Conservation (phyloP, 2,797 vertebrate genomes). For the Alauda arvensis region DNA sequence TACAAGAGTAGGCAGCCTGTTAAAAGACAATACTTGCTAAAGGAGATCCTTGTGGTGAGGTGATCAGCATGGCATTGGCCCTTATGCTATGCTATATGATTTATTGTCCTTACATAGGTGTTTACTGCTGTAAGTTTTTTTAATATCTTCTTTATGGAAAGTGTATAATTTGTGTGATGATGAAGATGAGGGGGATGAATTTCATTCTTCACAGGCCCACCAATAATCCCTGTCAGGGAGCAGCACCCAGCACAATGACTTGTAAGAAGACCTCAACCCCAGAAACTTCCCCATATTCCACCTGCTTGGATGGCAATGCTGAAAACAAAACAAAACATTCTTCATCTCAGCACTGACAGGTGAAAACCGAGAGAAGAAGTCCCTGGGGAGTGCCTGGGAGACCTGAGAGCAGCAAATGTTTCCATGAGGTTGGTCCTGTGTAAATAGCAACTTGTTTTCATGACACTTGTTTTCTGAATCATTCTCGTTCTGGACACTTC, state of each 20-base stretch:
- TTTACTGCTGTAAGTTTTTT: background rate
- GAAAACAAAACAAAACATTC: background rate
- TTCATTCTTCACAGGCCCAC: background rate
- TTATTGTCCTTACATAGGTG: background rate
- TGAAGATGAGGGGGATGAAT: background rate
- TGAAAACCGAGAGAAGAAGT: background rate
- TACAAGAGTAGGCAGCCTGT: background rate
- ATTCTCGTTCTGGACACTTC: background rate
- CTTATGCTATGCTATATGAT: fast-evolving
- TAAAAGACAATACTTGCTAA: background rate
- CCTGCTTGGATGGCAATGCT: background rate
- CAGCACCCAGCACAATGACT: background rate
- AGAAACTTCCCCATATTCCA: fast-evolving
- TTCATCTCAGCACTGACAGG: background rate
- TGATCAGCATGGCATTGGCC: background rate
- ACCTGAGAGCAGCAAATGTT: background rate
- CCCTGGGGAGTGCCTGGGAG: background rate
- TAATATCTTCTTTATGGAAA: background rate
- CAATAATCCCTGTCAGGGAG: background rate
- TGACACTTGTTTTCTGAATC: background rate
- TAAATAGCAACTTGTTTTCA: background rate
- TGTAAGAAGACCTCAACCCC: background rate
- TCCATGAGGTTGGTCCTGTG: background rate
- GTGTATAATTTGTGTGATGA: background rate
- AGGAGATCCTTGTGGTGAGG: background rate